These are phyloP conservation scores for Chondrosia reniformis DNA, from an alignment of 37 sponge, comb jelly and placozoan genomes.

Conservation along the genomic window DNA sequence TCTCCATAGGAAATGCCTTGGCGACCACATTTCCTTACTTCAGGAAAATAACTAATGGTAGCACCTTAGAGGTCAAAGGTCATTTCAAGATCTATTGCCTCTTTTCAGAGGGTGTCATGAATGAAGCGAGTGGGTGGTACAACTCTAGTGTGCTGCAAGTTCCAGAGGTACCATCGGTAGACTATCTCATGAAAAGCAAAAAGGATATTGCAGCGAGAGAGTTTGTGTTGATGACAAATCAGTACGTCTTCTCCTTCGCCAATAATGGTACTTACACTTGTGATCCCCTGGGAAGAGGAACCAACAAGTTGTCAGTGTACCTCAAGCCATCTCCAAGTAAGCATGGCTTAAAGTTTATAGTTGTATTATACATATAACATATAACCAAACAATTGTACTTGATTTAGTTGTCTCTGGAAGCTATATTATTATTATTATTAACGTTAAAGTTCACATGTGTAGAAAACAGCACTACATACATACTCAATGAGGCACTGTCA, in stretches of 20 bases:
- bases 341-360: too few species aligned
- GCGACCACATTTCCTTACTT: conserved; percentile 18
- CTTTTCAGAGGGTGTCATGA: background rate
- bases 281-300: too few species aligned
- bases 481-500: too few species aligned
- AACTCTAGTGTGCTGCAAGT: background rate
- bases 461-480: too few species aligned
- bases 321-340: too few species aligned
- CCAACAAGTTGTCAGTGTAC: too few species aligned
- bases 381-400: too few species aligned
- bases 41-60: background rate
- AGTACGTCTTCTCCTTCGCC: background rate
- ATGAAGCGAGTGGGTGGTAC: background rate
- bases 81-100: background rate
- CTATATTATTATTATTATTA: too few species aligned
- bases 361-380: too few species aligned
- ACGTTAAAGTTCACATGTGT: too few species aligned
- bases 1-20: background rate
- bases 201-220: background rate
- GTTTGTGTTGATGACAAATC: background rate
- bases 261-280: background rate
- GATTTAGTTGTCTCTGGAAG: too few species aligned
- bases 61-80: background rate
- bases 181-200: background rate
- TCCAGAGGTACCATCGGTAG: background rate